phyloP scores from a whole-genome alignment of 2,797 vertebrate genomes.

The Coregonus ussuriensis region DNA sequence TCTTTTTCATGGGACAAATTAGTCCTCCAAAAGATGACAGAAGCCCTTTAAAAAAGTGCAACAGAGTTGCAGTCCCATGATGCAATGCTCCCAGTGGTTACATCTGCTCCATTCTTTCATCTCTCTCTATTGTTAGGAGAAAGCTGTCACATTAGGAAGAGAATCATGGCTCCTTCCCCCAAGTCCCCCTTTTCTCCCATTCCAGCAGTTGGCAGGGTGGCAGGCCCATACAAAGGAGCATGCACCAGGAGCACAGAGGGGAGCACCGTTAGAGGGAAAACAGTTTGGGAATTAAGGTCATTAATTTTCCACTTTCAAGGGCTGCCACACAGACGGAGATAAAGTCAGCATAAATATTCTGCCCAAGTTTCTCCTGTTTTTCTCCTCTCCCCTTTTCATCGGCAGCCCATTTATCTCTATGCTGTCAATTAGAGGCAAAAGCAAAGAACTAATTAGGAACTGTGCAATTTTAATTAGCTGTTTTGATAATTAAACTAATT shows the following conservation, averaged over 20 bases:
- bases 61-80: slow-evolving; percentile 90
- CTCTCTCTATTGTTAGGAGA: slow-evolving; percentile 93
- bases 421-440: slow-evolving; percentile 99
- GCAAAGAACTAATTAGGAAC: slow-evolving; percentile 99
- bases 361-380: slow-evolving; percentile 98
- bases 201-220: slow-evolving; percentile 95
- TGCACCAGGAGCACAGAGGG: slow-evolving; percentile 89
- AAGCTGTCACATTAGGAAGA: slow-evolving; percentile 97
- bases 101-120: slow-evolving; percentile 99
- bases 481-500: slow-evolving; percentile 99
- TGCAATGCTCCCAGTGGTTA: slow-evolving; percentile 95
- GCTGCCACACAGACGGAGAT: slow-evolving; percentile 99
- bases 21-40: slow-evolving; percentile 75
- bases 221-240: slow-evolving; percentile 90
- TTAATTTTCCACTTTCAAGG: slow-evolving; percentile 99
- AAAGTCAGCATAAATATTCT: slow-evolving; percentile 99
- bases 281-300: slow-evolving; percentile 99
- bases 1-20: slow-evolving; percentile 79
- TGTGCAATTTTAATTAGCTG: slow-evolving; percentile 99
- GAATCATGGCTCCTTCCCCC: slow-evolving; percentile 89
- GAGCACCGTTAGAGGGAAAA: slow-evolving; percentile 96
- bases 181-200: slow-evolving; percentile 86
- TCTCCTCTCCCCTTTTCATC: slow-evolving; percentile 87
- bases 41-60: slow-evolving; percentile 72
- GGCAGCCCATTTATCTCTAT: slow-evolving; percentile 99